A percentile compares a stretch with the other conserved stretches of the same genome.
Evolutionary conservation across 2,888 invertebrate genomes (phyloP).

Genomic region (Drosophila barbarae): DNA sequence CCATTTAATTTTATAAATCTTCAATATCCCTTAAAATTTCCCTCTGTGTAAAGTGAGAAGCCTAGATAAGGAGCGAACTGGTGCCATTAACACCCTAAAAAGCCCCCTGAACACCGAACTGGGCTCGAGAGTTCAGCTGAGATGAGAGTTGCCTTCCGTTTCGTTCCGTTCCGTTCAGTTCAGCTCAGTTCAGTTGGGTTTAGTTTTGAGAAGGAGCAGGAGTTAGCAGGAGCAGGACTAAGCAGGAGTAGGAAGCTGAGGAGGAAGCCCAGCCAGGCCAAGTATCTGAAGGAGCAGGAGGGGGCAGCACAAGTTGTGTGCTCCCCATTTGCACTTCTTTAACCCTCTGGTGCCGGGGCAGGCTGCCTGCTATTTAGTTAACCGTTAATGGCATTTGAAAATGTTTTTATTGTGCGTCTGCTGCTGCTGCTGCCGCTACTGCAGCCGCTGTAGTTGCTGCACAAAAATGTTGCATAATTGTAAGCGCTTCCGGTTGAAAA

Average conservation of each 20-base stretch:
- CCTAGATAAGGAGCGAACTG: slow-evolving; percentile 26
- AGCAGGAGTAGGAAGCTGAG: background rate
- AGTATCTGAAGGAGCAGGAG: background rate
- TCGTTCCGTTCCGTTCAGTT: slow-evolving; percentile 9
- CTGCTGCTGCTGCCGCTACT: slow-evolving; percentile 31
- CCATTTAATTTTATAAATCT: background rate
- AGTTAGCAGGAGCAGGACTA: background rate
- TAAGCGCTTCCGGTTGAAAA: slow-evolving; percentile 67
- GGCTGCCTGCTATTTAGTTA: slow-evolving; percentile 59
- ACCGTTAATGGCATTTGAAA: slow-evolving; percentile 73
- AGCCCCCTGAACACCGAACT: slow-evolving; percentile 4
- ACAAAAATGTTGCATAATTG: slow-evolving; percentile 73
- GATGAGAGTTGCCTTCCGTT: slow-evolving; percentile 5
- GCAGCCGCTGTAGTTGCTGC: slow-evolving; percentile 31
- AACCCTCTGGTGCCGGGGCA: slow-evolving; percentile 24
- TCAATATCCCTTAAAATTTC: background rate
- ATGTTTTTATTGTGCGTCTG: slow-evolving; percentile 63
- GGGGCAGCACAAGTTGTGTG: slow-evolving; percentile 20
- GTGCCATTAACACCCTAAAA: slow-evolving; percentile 21
- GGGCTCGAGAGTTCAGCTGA: slow-evolving; percentile 12
- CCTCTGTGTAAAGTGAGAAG: slow-evolving; percentile 1
- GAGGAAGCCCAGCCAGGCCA: slow-evolving; percentile 8
- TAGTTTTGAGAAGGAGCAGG: slow-evolving; percentile 26
- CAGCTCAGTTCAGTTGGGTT: slow-evolving; percentile 20
- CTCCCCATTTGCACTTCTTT: slow-evolving; percentile 10